Evolutionary conservation across 2,113 vertebrate species (phyloP), one percentile per base, ranked within the genome.

Genomic region (Plotosus lineatus): DNA sequence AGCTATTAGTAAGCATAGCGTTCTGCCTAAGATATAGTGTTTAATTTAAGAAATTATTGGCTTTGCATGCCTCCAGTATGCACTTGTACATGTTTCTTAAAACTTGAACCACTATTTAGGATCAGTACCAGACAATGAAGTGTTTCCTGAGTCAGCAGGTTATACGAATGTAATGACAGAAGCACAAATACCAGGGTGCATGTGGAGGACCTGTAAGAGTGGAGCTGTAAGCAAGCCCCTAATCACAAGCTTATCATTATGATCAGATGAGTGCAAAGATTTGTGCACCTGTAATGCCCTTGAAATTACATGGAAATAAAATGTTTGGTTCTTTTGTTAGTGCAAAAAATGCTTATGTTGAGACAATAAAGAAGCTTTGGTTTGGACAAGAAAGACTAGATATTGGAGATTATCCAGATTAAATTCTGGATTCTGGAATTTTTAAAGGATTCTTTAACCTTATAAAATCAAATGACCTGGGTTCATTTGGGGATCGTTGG

Each of bases 121-220:
- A n/a, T 77, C 17, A 46, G 48, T 23, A 17, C 46, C 69, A 23
- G 31, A 28, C 28, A 19, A 46, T 68, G 55, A 58, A 14, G 23
- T 26, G 0, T 23, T 74, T 74, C 69, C 8, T 68, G 72, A 66
- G 33, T 65, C 60, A 68, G 72, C 61, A 63, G 36, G 50, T 79
- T 56, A 68, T 7, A 48, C 78, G 56, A n/a, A 58, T 79, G 77
- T 68, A 75, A 69, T 68, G 36, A 60, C 74, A 80, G 77, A 71
- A 66, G 75, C n/a, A 53, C 56, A 85, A 78, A 63, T 79, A 71
- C 33, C 36, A 61, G 60, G 50, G 48, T 71, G 58, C 17, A 38
- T 53, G 31, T 44, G 42, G 31, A 71, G 33, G 15, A n/a, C 42
- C 23, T 66, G n/a, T n/a, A 61, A 69, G 63, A 75, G 53, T 26